Evolutionary conservation across 2,113 vertebrate genomes (phyloP).

Genomic region (Porphyrio hochstetteri): DNA sequence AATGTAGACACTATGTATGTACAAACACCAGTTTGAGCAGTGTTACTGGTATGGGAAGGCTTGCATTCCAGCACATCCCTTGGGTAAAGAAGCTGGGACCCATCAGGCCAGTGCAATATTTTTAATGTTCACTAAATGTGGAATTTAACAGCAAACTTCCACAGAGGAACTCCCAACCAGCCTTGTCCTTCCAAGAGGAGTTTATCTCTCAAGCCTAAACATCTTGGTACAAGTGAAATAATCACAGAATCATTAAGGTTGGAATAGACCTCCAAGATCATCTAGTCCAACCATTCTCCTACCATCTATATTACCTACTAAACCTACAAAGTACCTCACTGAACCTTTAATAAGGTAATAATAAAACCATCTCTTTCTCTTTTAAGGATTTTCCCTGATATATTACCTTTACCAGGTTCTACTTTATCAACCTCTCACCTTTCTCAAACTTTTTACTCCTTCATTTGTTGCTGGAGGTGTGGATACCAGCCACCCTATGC

Average conservation of each 20-base stretch:
- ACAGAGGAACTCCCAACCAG: not conserved
- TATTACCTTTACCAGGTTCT: not conserved
- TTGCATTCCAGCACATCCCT: not conserved
- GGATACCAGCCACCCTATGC: too few species aligned
- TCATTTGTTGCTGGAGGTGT: not conserved
- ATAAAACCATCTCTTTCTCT: not conserved
- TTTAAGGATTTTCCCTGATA: not conserved
- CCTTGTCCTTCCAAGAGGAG: not conserved
- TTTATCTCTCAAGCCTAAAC: not conserved
- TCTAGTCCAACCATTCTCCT: too few species aligned
- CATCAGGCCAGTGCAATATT: not conserved
- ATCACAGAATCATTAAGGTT: too few species aligned
- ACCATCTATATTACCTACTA: too few species aligned
- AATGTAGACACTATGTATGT: not conserved
- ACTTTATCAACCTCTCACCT: not conserved
- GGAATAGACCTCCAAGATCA: too few species aligned
- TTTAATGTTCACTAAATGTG: not conserved
- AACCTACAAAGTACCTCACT: too few species aligned
- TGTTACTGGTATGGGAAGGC: not conserved
- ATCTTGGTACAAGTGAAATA: not conserved
- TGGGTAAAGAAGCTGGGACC: not conserved
- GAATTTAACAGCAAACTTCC: not conserved
- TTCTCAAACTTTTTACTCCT: not conserved
- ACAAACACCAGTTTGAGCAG: not conserved
- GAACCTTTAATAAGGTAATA: too few species aligned